Percentiles rank a stretch among this genome's conserved stretches.
Evolutionary conservation across 2,888 invertebrate species (phyloP).

Genomic region (Nemotelus pantherinus): DNA sequence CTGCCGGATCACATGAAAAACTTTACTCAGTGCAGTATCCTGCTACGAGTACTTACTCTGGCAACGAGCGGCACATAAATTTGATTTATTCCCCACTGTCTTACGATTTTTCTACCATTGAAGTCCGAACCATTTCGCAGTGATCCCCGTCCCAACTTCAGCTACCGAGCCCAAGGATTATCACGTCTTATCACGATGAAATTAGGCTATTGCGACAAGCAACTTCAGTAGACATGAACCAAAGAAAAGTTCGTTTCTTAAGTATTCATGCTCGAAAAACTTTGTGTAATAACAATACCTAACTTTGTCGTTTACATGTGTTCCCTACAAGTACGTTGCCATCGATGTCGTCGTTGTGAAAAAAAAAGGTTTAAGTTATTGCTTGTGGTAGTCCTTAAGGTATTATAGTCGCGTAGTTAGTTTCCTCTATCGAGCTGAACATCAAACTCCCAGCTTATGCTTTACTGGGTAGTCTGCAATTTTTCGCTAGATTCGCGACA

Average conservation of each 20-base stretch:
- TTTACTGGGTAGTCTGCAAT: too few relatives aligned
- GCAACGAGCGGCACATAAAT: conserved; percentile 10
- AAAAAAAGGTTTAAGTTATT: not conserved
- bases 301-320: conserved; percentile 23
- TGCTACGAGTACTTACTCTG: not conserved
- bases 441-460: not conserved
- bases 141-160: not conserved
- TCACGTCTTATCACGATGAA: too few relatives aligned
- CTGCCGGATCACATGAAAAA: too few relatives aligned
- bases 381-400: not conserved
- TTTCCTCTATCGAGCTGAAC: not conserved
- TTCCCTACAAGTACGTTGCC: not conserved
- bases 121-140: not conserved
- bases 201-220: too few relatives aligned
- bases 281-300: conserved; percentile 30
- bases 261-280: conserved; percentile 22
- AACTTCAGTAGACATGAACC: not conserved
- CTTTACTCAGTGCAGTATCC: not conserved
- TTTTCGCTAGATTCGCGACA: too few relatives aligned
- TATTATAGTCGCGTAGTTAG: too few relatives aligned
- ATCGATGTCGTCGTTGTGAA: not conserved
- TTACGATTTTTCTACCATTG: not conserved
- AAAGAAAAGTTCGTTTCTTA: conserved; percentile 12
- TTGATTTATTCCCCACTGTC: conserved; percentile 2
- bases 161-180: too few relatives aligned